Percentiles rank a stretch among this genome's conserved stretches.
Evolutionary conservation across 2,888 invertebrate genomes (phyloP).

Genomic region (Oscheius sp.): DNA sequence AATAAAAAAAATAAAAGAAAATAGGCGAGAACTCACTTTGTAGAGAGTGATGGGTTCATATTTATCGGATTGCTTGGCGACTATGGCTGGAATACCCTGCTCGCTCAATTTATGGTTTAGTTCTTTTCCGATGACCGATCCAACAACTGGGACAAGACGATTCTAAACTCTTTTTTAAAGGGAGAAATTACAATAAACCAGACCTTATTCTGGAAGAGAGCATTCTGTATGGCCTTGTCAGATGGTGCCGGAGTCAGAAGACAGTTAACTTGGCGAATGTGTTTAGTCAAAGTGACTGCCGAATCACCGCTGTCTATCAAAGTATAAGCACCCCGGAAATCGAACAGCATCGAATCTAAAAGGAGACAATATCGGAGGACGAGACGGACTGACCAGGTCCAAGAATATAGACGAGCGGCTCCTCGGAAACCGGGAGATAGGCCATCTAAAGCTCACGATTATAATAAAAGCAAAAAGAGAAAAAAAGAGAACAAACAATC

Average conservation of each 20-base stretch:
- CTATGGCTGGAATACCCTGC: conserved; percentile 1
- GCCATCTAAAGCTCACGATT: conserved; percentile 24
- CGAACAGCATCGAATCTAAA: conserved; percentile 30
- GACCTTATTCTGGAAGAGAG: conserved; percentile 34
- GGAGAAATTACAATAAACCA: neutral
- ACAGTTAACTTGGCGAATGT: conserved; percentile 29
- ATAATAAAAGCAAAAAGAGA: neutral
- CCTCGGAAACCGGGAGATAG: conserved; percentile 31
- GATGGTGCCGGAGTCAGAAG: conserved; percentile 18
- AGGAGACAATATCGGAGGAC: too few relatives aligned
- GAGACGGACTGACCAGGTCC: conserved; percentile 4
- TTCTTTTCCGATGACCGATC: conserved; percentile 21
- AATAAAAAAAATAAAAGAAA: neutral
- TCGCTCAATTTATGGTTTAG: conserved; percentile 4
- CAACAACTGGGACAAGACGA: conserved; percentile 26
- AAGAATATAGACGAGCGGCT: conserved; percentile 31
- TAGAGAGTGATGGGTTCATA: conserved; percentile 32
- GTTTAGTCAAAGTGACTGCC: conserved; percentile 26
- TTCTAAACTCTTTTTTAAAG: neutral
- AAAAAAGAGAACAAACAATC: neutral
- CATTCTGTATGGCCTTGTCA: conserved; percentile 16
- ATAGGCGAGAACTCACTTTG: conserved; percentile 5
- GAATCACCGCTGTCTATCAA: conserved; percentile 29
- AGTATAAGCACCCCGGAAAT: conserved; percentile 27
- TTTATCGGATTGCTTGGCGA: conserved; percentile 18